Conservation (phyloP, 2,888 invertebrate genomes). For the Sialis lutaria region DNA sequence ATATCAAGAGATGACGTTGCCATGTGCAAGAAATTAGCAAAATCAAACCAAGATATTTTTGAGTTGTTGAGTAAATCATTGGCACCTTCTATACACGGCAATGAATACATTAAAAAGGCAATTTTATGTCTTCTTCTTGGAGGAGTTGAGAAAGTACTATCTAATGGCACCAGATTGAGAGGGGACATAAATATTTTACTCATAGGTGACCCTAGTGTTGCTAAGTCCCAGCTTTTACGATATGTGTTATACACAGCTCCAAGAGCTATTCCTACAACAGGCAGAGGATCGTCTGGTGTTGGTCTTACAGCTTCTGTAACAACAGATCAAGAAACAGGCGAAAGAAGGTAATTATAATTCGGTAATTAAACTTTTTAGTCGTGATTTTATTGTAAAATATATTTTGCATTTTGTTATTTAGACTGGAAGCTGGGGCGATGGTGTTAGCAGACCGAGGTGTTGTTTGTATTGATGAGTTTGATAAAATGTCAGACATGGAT, state of each 20-base stretch:
- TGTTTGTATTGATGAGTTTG: slow-evolving; percentile 96
- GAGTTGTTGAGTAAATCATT: slow-evolving; percentile 78
- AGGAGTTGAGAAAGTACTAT: slow-evolving; percentile 84
- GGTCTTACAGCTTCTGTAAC: slow-evolving; percentile 98
- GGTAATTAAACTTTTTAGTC: neutral
- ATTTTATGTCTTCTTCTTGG: slow-evolving; percentile 87
- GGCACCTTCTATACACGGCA: slow-evolving; percentile 96
- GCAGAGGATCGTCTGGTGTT: slow-evolving; percentile 94
- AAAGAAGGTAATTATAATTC: slow-evolving; percentile 31
- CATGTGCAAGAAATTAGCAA: slow-evolving; percentile 68
- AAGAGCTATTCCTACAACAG: slow-evolving; percentile 91
- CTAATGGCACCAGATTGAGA: slow-evolving; percentile 81
- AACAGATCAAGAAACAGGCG: slow-evolving; percentile 85
- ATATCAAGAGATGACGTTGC: slow-evolving; percentile 79
- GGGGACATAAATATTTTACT: slow-evolving; percentile 83
- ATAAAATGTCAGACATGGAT: slow-evolving; percentile 99
- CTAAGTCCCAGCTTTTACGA: slow-evolving; percentile 88
- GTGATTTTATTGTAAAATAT: neutral
- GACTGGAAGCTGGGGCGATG: slow-evolving; percentile 97
- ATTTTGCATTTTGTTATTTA: slow-evolving; percentile 16
- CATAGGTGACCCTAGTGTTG: slow-evolving; percentile 98
- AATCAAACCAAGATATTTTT: slow-evolving; percentile 63
- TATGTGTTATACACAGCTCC: slow-evolving; percentile 93
- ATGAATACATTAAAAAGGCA: slow-evolving; percentile 91
- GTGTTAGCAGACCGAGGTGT: slow-evolving; percentile 97